Percentiles rank a stretch among this genome's conserved stretches.
phyloP scores from a whole-genome alignment of 1,140 invertebrate species.

The Maconellicoccus hirsutus region DNA sequence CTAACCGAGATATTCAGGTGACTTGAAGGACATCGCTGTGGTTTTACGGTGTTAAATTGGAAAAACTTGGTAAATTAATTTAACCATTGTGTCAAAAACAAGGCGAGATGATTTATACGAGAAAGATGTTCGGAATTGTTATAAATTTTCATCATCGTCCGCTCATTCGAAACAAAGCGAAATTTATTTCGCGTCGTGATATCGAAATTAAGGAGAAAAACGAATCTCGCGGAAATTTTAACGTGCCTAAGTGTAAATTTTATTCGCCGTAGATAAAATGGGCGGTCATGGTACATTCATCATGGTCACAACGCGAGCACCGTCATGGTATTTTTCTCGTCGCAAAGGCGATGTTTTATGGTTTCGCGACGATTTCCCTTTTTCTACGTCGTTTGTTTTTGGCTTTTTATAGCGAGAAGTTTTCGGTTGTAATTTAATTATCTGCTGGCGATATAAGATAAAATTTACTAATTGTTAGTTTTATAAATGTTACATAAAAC shows the following conservation, averaged over 20 bases:
- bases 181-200: too few species aligned
- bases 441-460: conserved; percentile 18
- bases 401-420: neutral
- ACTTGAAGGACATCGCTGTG: too few species aligned
- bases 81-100: too few species aligned
- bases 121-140: too few species aligned
- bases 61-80: too few species aligned
- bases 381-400: conserved; percentile 17
- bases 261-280: conserved; percentile 11
- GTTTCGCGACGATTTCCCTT: conserved; percentile 11
- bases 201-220: too few species aligned
- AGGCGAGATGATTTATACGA: too few species aligned
- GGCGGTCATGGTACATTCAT: conserved; percentile 17
- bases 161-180: too few species aligned
- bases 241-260: neutral
- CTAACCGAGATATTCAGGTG: too few species aligned
- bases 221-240: too few species aligned
- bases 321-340: neutral
- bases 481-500: conserved; percentile 16
- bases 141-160: too few species aligned
- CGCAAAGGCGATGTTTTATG: neutral
- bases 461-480: neutral
- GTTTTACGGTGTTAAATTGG: too few species aligned
- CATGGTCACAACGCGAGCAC: neutral
- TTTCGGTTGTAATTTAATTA: conserved; percentile 19